Evolutionary conservation across 1,140 invertebrate species (phyloP).

Genomic region (Lycorma delicatula): DNA sequence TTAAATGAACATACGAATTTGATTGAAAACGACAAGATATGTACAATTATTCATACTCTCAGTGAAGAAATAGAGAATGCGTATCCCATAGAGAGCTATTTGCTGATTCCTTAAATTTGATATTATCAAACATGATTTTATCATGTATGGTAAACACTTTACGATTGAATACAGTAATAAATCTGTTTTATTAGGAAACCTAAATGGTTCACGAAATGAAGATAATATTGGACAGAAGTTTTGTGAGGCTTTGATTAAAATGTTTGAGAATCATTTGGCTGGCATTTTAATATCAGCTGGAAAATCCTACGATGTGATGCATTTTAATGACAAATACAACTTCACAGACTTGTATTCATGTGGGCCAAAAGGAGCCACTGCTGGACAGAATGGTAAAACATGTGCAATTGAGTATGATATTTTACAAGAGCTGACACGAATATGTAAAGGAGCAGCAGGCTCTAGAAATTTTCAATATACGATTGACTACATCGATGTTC

Average conservation of each 20-base stretch:
- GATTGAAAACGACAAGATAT: too few relatives aligned
- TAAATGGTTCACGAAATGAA: background rate
- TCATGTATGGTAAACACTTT: background rate
- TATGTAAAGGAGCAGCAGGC: background rate
- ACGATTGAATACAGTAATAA: background rate
- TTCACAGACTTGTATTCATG: background rate
- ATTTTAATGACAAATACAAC: background rate
- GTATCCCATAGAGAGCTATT: too few relatives aligned
- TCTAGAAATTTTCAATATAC: background rate
- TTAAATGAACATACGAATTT: too few relatives aligned
- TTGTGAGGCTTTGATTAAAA: background rate
- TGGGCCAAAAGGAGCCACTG: background rate
- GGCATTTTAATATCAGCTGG: background rate
- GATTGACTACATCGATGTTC: background rate
- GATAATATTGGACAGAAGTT: background rate
- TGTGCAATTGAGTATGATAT: background rate
- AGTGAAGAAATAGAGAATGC: too few relatives aligned
- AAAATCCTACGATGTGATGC: background rate
- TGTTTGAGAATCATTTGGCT: background rate
- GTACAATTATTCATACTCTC: too few relatives aligned
- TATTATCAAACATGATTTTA: background rate
- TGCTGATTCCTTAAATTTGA: background rate
- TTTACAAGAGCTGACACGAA: background rate
- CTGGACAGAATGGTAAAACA: background rate
- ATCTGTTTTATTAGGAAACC: background rate